Evolutionary conservation across 2,113 vertebrate genomes (phyloP).

Genomic region (Pungitius pungitius): DNA sequence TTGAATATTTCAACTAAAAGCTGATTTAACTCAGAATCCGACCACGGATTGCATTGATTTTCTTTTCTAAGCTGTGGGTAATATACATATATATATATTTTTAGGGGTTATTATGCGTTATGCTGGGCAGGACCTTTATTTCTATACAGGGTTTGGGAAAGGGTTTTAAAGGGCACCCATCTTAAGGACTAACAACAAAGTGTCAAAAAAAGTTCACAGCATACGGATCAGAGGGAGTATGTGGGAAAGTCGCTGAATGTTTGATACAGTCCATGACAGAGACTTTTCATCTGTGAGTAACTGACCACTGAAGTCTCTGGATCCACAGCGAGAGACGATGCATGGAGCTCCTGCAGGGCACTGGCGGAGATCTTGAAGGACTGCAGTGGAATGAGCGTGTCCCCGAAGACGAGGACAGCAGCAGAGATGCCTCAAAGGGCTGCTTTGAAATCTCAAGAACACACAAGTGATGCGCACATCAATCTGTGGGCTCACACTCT

Average conservation of each 20-base stretch:
- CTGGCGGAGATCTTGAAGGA: slow-evolving; percentile 32
- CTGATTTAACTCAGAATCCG: slow-evolving; percentile 24
- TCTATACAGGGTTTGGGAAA: background rate
- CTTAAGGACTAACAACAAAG: background rate
- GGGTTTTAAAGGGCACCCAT: background rate
- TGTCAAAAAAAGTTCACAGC: slow-evolving; percentile 1
- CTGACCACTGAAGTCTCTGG: slow-evolving; percentile 41
- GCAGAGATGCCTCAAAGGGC: slow-evolving; percentile 23
- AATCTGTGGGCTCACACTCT: background rate
- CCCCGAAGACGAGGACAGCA: slow-evolving; percentile 27
- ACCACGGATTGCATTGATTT: slow-evolving; percentile 51
- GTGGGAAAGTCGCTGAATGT: slow-evolving; percentile 11
- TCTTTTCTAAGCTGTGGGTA: slow-evolving; percentile 29
- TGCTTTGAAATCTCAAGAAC: slow-evolving; percentile 45
- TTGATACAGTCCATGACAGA: slow-evolving; percentile 57
- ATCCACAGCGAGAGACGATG: slow-evolving; percentile 40
- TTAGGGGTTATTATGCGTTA: slow-evolving; percentile 9
- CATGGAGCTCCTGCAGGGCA: slow-evolving; percentile 45
- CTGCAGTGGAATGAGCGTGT: slow-evolving; percentile 14
- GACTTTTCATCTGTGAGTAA: slow-evolving; percentile 24
- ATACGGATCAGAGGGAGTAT: background rate
- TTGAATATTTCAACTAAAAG: slow-evolving; percentile 24
- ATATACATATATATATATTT: background rate
- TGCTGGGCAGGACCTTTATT: background rate
- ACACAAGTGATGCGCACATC: slow-evolving; percentile 20